Evolutionary conservation across 2,113 vertebrate species (phyloP), one percentile per base, ranked within the genome.

Genomic region (Caretta caretta): DNA sequence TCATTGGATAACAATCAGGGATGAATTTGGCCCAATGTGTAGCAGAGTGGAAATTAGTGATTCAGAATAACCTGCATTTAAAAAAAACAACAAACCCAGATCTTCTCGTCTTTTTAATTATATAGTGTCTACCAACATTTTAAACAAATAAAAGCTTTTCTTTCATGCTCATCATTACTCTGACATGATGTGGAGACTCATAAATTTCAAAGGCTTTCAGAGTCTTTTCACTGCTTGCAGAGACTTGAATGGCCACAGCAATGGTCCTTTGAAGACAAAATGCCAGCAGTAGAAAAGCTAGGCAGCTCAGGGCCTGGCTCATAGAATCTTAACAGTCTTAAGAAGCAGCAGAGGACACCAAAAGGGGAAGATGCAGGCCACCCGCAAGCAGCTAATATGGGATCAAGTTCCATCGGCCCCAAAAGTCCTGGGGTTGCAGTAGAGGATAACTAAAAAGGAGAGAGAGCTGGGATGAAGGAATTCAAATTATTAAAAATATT

Each of bases 401-500:
- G 79, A 95, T 86, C 51, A 90, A 78, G 84, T 84, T 90, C 56
- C 78, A n/a, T 86, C 83, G 72, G 29, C 46, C 82, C 80, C 94
- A 81, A 35, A 94, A 90, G 72, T 88, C 79, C 49, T 84, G 10
- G n/a, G 1, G 84, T 29, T 83, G 46, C 48, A 50, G 46, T 50
- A 90, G 49, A 93, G 57, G 14, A 31, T 83, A 76, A 89, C 24
- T 76, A 56, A 94, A 24, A 11, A 95, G 88, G 82, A 69, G 48
- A 93, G 17, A n/a, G 6, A 90, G 54, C 79, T 50, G 83, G 83
- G 92, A 65, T 92, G 83, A 88, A 46, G 35, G 78, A 93, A 8
- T 88, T 97, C 93, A 86, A 92, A 90, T 95, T 92, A 95, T 91
- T 97, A 62, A 54, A 53, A 86, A 38, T 42, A 46, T 8, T 83